Evolutionary conservation across 2,797 vertebrate genomes (phyloP).

Genomic region (Fundulus diaphanus): DNA sequence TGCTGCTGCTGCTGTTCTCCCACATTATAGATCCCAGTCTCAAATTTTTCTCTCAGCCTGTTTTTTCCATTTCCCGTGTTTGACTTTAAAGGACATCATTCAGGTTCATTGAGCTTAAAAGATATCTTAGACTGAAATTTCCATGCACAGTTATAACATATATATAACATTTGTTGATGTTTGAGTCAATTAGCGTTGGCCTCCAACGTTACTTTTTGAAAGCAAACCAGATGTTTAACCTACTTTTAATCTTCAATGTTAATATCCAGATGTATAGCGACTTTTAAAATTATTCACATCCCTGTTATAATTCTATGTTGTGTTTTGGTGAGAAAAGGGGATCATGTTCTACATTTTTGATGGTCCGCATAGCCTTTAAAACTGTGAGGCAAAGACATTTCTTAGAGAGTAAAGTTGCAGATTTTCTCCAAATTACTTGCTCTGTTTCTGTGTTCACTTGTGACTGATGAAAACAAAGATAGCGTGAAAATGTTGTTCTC

Average conservation of each 20-base stretch:
- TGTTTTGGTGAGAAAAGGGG: background rate
- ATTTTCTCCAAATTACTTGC: background rate
- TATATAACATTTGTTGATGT: background rate
- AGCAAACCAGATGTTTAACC: background rate
- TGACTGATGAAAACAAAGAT: background rate
- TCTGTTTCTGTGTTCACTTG: background rate
- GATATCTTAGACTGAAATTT: constrained; percentile 1
- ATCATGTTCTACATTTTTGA: background rate
- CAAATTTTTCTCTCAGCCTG: background rate
- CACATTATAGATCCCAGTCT: background rate
- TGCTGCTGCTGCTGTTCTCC: background rate
- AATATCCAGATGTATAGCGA: background rate
- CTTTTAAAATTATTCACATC: background rate
- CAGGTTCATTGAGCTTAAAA: background rate
- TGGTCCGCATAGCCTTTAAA: background rate
- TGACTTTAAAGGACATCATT: background rate
- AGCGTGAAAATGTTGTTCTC: background rate
- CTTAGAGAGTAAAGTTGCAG: background rate
- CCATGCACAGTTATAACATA: background rate
- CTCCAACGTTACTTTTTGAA: background rate
- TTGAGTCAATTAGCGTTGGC: background rate
- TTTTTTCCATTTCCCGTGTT: constrained; percentile 7
- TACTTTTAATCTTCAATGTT: background rate
- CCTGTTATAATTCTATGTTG: background rate
- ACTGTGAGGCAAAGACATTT: too few species aligned